Conservation (phyloP, 2,888 invertebrate genomes). For the Melieria crassipennis region DNA sequence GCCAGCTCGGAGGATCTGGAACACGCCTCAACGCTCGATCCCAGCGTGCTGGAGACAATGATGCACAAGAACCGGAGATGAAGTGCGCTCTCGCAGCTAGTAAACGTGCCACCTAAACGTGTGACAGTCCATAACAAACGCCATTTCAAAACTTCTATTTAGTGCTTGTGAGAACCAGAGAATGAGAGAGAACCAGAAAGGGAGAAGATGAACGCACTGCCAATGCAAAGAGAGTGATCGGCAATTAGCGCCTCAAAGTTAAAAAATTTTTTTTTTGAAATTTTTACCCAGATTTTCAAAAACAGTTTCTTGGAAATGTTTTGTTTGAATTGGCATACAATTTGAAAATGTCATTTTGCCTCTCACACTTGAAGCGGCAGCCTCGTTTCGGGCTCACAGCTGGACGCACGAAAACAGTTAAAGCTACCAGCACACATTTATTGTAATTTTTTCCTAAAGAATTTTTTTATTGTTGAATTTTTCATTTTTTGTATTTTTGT, state of each 20-base stretch:
- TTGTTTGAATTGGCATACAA: neutral
- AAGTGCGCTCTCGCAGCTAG: conserved; percentile 25
- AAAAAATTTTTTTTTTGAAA: too few relatives aligned
- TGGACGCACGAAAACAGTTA: too few relatives aligned
- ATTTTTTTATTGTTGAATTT: neutral
- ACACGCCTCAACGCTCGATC: conserved; percentile 66
- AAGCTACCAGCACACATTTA: neutral
- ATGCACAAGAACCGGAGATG: conserved; percentile 57
- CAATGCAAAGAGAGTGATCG: too few relatives aligned
- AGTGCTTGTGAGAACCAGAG: neutral
- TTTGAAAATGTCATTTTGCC: too few relatives aligned
- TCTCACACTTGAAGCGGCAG: too few relatives aligned
- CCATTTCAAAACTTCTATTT: conserved; percentile 11
- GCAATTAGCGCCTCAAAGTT: too few relatives aligned
- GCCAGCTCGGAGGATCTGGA: conserved; percentile 74
- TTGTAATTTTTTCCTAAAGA: conserved; percentile 1
- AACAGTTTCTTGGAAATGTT: conserved; percentile 3
- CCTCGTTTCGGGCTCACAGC: too few relatives aligned
- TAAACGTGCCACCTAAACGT: conserved; percentile 22
- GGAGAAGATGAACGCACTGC: neutral
- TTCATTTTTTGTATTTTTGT: neutral
- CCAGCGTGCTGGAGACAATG: conserved; percentile 59
- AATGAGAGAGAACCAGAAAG: neutral
- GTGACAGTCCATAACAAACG: conserved; percentile 24
- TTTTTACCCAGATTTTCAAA: neutral